Base-by-base conservation (phyloP, 2,888 invertebrate genomes). In the Apotomis capreana region DNA sequence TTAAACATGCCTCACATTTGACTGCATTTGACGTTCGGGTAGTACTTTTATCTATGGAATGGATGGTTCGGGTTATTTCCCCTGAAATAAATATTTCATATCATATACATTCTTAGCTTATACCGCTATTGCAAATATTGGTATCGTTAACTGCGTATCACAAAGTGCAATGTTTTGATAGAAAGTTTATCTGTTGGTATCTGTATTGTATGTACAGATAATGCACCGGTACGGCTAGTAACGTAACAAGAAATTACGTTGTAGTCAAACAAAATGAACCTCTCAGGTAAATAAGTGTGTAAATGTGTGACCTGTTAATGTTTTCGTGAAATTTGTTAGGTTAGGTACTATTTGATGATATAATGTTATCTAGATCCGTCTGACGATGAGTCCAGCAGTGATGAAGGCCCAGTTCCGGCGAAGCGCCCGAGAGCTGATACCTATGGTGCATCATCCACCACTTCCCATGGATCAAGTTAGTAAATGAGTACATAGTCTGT, bases 381-480 rank as follows among this genome's bases (percentile, higher is more conserved):
- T 57, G 90, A 90, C 74, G 90, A 90, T 67, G 91, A 90, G 46
- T 89, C 89, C 46, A 91, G 90, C 77, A 90, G 91, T 75, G 90
- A 89, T 78, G 91, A 88, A 74, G 83, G 83, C 74, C 71, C 84
- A 46, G 77, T 83, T 10, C 84, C 91, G 52, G 85, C 86, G 1
- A 92, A 92, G 78, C 84, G 91, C 46, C 75, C 80, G 3, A 83
- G 92, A 69, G 76, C 85, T 2, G 87, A 92, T 73, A 91, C 91
- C 8, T 87, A 82, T 75, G 90, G 89, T 55, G 89, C 91, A 61
- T 90, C 91, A 40, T 92, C 92, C 44, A 91, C 90, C n/a, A 90
- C 91, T 57, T 92, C 92, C 15, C 88, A 90, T 80, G 90, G 90
- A 55, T 92, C 92, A 77, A 87, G 92, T 92, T 73, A 77, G 80